Evolutionary conservation across 2,888 invertebrate genomes (phyloP).

Genomic region (Pecten maximus): DNA sequence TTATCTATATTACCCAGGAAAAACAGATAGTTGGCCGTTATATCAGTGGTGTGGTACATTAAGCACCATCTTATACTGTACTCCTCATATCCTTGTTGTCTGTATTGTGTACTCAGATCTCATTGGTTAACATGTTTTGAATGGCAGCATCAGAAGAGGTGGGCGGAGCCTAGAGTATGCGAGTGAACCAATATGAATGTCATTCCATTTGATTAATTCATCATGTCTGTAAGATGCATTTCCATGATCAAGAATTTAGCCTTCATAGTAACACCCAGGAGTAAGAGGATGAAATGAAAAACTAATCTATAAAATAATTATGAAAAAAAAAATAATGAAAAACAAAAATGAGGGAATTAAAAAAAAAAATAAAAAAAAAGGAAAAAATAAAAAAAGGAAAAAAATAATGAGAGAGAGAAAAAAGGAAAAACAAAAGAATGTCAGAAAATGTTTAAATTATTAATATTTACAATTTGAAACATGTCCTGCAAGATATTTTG

Average conservation of each 20-base stretch:
- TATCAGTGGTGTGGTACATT: conserved; percentile 2
- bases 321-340: conserved; percentile 36
- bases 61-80: not conserved
- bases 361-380: not conserved
- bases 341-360: not conserved
- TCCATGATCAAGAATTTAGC: conserved; percentile 8
- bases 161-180: conserved; percentile 9
- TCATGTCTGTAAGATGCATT: not conserved
- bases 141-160: conserved; percentile 28
- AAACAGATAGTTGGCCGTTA: conserved; percentile 7
- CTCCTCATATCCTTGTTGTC: conserved; percentile 18
- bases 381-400: not conserved
- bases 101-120: conserved; percentile 30
- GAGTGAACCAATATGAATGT: not conserved
- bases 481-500: not conserved
- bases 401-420: not conserved
- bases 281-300: conserved; percentile 35
- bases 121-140: conserved; percentile 28
- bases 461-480: not conserved
- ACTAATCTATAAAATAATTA: conserved; percentile 37
- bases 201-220: not conserved
- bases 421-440: not conserved
- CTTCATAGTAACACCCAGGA: conserved; percentile 35
- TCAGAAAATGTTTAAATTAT: not conserved
- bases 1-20: conserved; percentile 21